Evolutionary conservation across 2,113 vertebrate species (phyloP).

Genomic region (Dryoscopus gambensis): DNA sequence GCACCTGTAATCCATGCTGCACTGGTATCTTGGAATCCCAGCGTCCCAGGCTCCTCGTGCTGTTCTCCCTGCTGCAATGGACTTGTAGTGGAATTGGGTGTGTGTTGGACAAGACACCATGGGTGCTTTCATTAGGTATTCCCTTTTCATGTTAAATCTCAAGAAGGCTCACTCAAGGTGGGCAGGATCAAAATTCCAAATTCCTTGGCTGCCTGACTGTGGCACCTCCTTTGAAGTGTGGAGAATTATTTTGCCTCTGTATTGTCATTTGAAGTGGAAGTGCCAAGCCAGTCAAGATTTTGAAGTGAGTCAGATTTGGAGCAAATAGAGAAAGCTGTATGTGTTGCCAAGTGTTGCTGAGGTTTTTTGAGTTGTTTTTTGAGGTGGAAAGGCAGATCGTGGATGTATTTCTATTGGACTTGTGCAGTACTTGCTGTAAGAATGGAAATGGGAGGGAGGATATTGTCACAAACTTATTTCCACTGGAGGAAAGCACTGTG

Average conservation of each 20-base stretch:
- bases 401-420: not conserved
- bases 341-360: not conserved
- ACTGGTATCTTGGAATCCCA: not conserved
- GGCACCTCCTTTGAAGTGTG: not conserved
- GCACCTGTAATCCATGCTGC: not conserved
- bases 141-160: not conserved
- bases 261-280: not conserved
- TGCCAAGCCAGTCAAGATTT: not conserved
- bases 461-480: not conserved
- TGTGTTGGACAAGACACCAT: accelerated
- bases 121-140: not conserved
- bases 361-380: not conserved
- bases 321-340: not conserved
- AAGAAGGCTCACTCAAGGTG: not conserved
- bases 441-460: not conserved
- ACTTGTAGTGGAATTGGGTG: not conserved
- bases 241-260: not conserved
- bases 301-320: not conserved
- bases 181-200: not conserved
- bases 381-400: not conserved
- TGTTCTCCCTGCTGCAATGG: not conserved
- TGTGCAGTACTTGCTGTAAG: not conserved
- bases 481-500: not conserved
- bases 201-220: not conserved
- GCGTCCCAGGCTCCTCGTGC: not conserved